Base-by-base conservation (phyloP, 2,113 vertebrate species). In the Siniperca knerii region DNA sequence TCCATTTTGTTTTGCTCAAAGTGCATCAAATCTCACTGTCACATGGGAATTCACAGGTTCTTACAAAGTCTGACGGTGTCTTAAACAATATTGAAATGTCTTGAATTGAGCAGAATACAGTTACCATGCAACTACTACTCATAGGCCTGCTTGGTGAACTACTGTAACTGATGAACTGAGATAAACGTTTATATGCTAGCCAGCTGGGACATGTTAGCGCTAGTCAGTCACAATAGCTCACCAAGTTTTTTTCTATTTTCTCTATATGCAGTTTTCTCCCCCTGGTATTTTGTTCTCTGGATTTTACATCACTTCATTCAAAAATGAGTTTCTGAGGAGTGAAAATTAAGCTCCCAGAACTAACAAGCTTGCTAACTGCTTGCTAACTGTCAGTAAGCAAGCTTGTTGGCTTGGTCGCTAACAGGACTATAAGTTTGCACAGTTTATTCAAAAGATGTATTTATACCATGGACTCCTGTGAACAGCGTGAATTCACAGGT, bases 1-100 rank as follows among this genome's bases (percentile, higher is more conserved):
- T 74, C 18, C 48, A 35, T 75, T 81, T 75, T 62, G 61, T 81
- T 85, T 81, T 57, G 46, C 68, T 83, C 35, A n/a, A n/a, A 25
- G 54, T 79, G 69, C 54, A 76, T 68, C 33, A 48, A 52, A 46
- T 84, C 73, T 46, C 77, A 52, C 54, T 18, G 35, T 82, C 83
- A 78, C 74, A 44, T 72, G 61, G 72, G 72, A 77, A 13, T 52
- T 25, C 21, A 79, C 35, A 29, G 55, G 7, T 44, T 66, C 55
- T 54, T 33, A 20, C 13, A 18, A 46, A 1, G 25, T 58, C 74
- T 78, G 52, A 77, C 58, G 12, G 40, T 23, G 40, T 73, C 35
- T 60, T 52, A 54, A 46, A 79, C 60, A 40, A 8, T 13, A 33
- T 13, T 48, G 12, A 70, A 48, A 64, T 18, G 2, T 23, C 40